A percentile compares a stretch with the other conserved stretches of the same genome.
Evolutionary conservation across 2,113 vertebrate genomes (phyloP).

Genomic region (Oncorhynchus nerka): DNA sequence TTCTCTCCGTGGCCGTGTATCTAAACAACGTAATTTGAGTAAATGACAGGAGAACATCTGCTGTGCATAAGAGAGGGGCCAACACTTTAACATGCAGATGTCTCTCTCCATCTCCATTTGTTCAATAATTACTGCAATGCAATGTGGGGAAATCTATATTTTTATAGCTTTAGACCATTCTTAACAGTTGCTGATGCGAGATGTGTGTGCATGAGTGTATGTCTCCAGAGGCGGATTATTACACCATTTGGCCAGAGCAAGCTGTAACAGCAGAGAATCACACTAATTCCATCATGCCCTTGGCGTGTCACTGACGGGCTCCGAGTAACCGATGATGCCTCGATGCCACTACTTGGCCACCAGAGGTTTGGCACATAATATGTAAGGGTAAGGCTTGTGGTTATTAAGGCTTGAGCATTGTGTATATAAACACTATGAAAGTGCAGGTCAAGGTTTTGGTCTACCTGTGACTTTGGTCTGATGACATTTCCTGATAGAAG

Average conservation of each 20-base stretch:
- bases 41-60: slow-evolving; percentile 78
- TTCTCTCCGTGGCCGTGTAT: slow-evolving; percentile 49
- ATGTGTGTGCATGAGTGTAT: slow-evolving; percentile 8
- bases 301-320: slow-evolving; percentile 67
- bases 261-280: slow-evolving; percentile 74
- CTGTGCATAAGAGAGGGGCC: slow-evolving; percentile 73
- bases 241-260: slow-evolving; percentile 77
- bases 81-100: slow-evolving; percentile 80
- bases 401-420: slow-evolving; percentile 31
- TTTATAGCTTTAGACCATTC: slow-evolving; percentile 80
- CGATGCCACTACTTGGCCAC: slow-evolving; percentile 54
- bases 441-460: no score
- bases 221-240: slow-evolving; percentile 35
- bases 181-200: slow-evolving; percentile 71
- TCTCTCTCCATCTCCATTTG: slow-evolving; percentile 78
- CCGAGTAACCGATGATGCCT: slow-evolving; percentile 63
- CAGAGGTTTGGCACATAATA: slow-evolving; percentile 12
- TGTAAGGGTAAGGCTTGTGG: slow-evolving; percentile 32
- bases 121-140: slow-evolving; percentile 80
- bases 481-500: no score
- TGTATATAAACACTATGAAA: no score
- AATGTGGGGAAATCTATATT: slow-evolving; percentile 53
- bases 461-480: no score
- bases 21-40: slow-evolving; percentile 73
- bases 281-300: slow-evolving; percentile 74